These are phyloP conservation scores for Cryptops parisi DNA, from an alignment of 2,888 invertebrate genomes.

Conservation along the genomic window DNA sequence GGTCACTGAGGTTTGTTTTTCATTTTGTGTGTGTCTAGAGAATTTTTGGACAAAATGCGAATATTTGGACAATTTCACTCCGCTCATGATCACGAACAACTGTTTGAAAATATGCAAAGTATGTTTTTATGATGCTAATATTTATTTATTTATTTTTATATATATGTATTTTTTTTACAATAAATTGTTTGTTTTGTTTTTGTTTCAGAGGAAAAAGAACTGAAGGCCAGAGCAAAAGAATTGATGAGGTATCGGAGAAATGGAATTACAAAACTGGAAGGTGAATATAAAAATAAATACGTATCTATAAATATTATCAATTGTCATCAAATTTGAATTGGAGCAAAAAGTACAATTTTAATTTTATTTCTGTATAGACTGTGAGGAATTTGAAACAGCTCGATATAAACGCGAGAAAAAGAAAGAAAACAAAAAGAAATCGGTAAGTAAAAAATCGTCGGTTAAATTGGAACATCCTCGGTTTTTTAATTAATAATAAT, in stretches of 20 bases:
- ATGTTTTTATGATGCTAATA: slow-evolving; percentile 17
- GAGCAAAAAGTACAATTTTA: neutral
- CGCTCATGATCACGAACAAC: slow-evolving; percentile 64
- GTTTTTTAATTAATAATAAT: no score
- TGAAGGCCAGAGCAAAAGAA: slow-evolving; percentile 67
- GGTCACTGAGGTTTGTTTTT: no score
- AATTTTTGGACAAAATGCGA: slow-evolving; percentile 64
- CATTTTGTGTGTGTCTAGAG: slow-evolving; percentile 27
- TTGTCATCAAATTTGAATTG: neutral
- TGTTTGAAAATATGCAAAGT: slow-evolving; percentile 46
- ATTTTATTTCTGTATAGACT: slow-evolving; percentile 46
- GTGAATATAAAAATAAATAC: slow-evolving; percentile 21
- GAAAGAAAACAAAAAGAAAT: slow-evolving; percentile 43
- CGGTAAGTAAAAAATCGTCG: slow-evolving; percentile 27
- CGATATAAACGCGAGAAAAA: slow-evolving; percentile 39
- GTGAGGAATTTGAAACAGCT: slow-evolving; percentile 68
- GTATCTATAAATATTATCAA: neutral
- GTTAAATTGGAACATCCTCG: no score
- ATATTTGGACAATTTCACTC: slow-evolving; percentile 80
- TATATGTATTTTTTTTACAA: neutral
- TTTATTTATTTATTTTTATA: neutral
- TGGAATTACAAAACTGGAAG: slow-evolving; percentile 49
- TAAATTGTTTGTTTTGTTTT: neutral
- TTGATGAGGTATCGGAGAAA: slow-evolving; percentile 63
- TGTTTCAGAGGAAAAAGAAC: slow-evolving; percentile 53